Conservation (phyloP, 2,797 vertebrate genomes). For the Schizopygopsis malacanthus region DNA sequence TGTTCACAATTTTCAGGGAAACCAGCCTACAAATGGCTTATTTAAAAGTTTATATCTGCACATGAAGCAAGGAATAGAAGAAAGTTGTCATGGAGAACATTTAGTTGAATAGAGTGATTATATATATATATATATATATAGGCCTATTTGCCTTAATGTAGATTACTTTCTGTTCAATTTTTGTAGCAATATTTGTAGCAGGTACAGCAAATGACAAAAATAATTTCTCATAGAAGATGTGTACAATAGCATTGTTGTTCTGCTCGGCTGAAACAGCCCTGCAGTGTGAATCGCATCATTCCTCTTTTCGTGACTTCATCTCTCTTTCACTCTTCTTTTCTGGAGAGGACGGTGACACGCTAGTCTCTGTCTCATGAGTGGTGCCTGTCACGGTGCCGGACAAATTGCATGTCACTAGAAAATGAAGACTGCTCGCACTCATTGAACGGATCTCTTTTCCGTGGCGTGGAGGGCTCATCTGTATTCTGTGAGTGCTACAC, state of each 20-base stretch:
- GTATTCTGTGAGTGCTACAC: slow-evolving; percentile 53
- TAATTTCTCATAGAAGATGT: background rate
- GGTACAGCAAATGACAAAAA: slow-evolving; percentile 6
- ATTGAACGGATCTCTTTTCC: slow-evolving; percentile 42
- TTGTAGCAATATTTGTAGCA: slow-evolving; percentile 13
- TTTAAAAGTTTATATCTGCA: background rate
- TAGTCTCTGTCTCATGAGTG: slow-evolving; percentile 30
- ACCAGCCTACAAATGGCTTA: background rate
- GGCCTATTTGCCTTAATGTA: background rate
- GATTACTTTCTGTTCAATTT: background rate
- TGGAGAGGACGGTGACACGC: slow-evolving; percentile 29
- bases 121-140: background rate
- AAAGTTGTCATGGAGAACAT: background rate
- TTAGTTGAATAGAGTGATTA: background rate
- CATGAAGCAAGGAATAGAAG: background rate
- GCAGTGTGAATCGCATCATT: slow-evolving; percentile 9
- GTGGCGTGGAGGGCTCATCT: slow-evolving; percentile 51
- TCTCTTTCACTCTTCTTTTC: slow-evolving; percentile 33
- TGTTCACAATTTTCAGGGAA: background rate
- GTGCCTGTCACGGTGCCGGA: slow-evolving; percentile 17
- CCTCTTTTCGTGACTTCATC: slow-evolving; percentile 10
- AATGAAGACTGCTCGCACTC: slow-evolving; percentile 38
- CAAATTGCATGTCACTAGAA: slow-evolving; percentile 52
- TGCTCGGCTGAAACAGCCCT: background rate
- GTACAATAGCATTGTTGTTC: slow-evolving; percentile 19